These are phyloP conservation scores for Acridotheres tristis DNA, from an alignment of 2,797 vertebrate genomes.

Conservation along the genomic window DNA sequence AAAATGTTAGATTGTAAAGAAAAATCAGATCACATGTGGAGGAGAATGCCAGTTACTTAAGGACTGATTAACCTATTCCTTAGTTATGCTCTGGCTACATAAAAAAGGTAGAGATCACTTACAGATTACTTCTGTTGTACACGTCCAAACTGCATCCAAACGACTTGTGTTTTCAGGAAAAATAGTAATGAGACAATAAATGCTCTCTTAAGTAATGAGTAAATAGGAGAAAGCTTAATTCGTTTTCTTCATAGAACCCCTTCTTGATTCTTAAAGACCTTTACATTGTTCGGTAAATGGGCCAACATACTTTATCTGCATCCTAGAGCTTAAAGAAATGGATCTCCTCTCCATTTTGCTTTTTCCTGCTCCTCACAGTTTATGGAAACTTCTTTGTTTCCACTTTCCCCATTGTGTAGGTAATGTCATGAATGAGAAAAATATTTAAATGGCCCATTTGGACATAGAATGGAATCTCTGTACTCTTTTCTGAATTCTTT, in stretches of 20 bases:
- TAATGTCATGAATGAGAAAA: background rate
- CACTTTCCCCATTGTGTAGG: background rate
- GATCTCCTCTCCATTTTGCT: background rate
- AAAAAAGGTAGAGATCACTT: background rate
- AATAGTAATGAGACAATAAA: background rate
- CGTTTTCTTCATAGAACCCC: background rate
- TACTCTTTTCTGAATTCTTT: background rate
- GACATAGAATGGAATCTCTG: background rate
- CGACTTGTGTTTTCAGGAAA: background rate
- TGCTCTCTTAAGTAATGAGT: background rate
- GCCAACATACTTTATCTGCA: background rate
- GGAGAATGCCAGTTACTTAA: background rate
- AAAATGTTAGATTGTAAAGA: background rate
- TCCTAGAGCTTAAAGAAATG: background rate
- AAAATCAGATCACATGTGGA: background rate
- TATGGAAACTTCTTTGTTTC: background rate
- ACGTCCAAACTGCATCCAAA: background rate
- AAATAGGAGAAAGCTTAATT: background rate
- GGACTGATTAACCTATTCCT: background rate
- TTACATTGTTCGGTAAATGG: background rate
- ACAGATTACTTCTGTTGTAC: background rate
- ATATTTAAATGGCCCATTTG: background rate
- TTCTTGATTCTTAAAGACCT: background rate
- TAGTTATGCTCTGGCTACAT: background rate
- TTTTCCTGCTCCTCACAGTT: background rate